A percentile compares a stretch with the other conserved stretches of the same genome.
These are phyloP conservation scores for Phataginus tricuspis DNA, from an alignment of 2,797 vertebrate genomes.

Conservation along the genomic window DNA sequence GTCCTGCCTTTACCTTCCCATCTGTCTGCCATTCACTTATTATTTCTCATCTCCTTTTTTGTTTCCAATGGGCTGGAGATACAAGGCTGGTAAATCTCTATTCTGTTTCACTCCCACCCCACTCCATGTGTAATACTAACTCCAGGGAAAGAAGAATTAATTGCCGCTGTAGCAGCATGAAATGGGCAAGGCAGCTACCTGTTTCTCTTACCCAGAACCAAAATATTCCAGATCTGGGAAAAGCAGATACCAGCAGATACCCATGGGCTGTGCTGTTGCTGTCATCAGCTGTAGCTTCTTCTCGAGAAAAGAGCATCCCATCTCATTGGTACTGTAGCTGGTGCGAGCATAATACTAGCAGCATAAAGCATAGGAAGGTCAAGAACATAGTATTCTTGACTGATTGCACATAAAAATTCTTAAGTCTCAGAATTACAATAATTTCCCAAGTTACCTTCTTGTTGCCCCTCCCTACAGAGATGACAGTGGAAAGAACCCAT, in stretches of 20 bases:
- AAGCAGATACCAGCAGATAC: background rate
- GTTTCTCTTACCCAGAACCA: background rate
- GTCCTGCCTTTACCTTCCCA: background rate
- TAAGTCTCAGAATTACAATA: constrained; percentile 18
- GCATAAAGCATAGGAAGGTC: background rate
- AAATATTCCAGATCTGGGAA: background rate
- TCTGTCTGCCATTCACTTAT: background rate
- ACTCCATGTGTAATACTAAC: background rate
- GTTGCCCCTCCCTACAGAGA: background rate
- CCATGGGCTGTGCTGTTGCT: background rate
- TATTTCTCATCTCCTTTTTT: background rate
- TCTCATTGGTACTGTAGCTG: background rate
- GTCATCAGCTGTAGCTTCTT: background rate
- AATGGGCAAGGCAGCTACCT: background rate
- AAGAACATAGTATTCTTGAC: background rate
- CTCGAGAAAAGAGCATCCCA: background rate
- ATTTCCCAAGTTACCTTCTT: constrained; percentile 4
- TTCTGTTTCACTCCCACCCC: background rate
- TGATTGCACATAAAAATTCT: background rate
- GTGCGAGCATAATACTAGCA: background rate
- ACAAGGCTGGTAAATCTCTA: background rate
- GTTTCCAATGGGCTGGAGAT: background rate
- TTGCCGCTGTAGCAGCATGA: background rate
- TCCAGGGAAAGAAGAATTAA: background rate
- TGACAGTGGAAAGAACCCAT: background rate